These are phyloP conservation scores for Chloromyia formosa DNA, from an alignment of 2,888 invertebrate genomes.

Conservation along the genomic window DNA sequence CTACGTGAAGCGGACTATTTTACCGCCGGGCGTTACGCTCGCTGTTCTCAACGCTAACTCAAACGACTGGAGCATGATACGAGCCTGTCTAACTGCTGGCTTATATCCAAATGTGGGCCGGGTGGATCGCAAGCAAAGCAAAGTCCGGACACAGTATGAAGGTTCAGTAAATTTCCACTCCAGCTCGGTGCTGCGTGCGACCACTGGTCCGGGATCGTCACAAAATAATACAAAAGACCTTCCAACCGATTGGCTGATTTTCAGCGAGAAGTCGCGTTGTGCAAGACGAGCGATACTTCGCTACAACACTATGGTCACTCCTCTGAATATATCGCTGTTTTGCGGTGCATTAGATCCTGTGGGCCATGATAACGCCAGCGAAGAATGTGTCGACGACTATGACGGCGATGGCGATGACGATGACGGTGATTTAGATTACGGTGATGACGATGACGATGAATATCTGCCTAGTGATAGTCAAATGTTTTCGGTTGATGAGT, in stretches of 20 bases:
- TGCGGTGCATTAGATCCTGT: conserved; percentile 52
- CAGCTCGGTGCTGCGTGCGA: conserved; percentile 66
- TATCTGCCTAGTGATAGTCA: not conserved
- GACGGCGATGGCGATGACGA: not conserved
- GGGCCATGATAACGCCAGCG: not conserved
- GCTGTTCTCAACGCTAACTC: conserved; percentile 83
- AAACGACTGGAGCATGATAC: conserved; percentile 89
- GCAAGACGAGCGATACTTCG: conserved; percentile 76
- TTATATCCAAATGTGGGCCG: conserved; percentile 89
- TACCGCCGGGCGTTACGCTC: conserved; percentile 67
- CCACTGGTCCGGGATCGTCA: conserved; percentile 1
- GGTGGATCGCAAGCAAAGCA: conserved; percentile 71
- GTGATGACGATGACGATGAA: not conserved
- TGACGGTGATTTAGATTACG: not conserved
- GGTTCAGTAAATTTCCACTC: conserved; percentile 67
- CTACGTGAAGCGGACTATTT: conserved; percentile 78
- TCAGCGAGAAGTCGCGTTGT: conserved; percentile 82
- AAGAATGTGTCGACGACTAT: not conserved
- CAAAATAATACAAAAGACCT: conserved; percentile 57
- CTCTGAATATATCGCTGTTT: conserved; percentile 81
- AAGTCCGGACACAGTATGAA: conserved; percentile 72
- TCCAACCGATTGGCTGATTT: conserved; percentile 85
- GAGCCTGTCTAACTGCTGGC: conserved; percentile 87
- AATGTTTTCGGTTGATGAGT: conserved; percentile 12
- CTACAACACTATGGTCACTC: conserved; percentile 82